Evolutionary conservation across 2,888 invertebrate species (phyloP), one percentile per base, ranked within the genome.

Genomic region (Cryptocheilus praepositus): DNA sequence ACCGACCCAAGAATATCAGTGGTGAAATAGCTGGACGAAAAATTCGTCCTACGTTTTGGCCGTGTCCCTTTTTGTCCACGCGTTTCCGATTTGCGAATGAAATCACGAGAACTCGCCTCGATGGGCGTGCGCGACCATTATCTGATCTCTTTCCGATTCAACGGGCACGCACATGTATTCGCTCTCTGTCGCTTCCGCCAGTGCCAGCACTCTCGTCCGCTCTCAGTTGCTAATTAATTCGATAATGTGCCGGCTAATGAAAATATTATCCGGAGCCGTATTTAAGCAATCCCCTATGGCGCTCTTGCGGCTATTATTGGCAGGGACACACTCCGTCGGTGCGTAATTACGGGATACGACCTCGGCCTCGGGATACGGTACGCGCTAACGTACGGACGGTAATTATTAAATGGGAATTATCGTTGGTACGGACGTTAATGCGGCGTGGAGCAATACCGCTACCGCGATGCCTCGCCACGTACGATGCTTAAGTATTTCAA

Each of bases 371-470:
- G 74, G 76, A 71, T 74, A 67, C 75, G 77, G 56, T 58, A 25
- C 69, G 73, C 66, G 77, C 65, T 78, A 78, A 76, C 76, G 70
- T 78, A 72, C 76, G 67, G 74, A 61, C 70, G 58, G 71, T 74
- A 77, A 79, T 79, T 79, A 79, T 78, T 78, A 78, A 78, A 78
- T 78, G 71, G 78, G 74, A 78, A 78, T 78, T 78, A 78, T 76
- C 76, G 76, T 74, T 64, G 51, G 68, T 71, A 63, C 59, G 55
- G 78, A 76, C 74, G 68, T 74, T 78, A 78, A 78, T 76, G 78
- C 69, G 66, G 67, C 70, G 67, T 61, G 64, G 70, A 74, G 74
- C 77, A 78, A 76, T 78, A 78, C 76, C 76, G 49, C 36, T 49
- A n/a, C 13, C 16, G 49, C 49, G 49, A 45, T n/a, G 15, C 15